Percentiles rank a stretch among this genome's conserved stretches.
phyloP scores from a whole-genome alignment of 2,113 vertebrate species.

The Brachypodius melanocephalos region DNA sequence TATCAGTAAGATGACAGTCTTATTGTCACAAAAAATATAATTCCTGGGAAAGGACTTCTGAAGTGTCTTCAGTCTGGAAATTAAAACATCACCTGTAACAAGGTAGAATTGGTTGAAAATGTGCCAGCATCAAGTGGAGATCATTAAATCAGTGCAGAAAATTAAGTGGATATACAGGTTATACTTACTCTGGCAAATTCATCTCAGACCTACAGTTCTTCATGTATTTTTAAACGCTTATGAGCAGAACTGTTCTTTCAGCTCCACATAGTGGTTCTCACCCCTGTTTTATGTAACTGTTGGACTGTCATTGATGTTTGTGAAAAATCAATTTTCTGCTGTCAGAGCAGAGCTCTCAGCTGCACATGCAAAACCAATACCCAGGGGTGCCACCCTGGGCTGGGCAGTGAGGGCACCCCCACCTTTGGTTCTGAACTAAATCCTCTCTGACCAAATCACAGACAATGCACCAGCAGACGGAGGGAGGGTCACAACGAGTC shows the following conservation, averaged over 20 bases:
- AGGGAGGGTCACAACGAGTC: fast-evolving
- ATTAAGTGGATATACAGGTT: neutral
- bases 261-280: neutral
- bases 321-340: neutral
- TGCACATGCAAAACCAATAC: neutral
- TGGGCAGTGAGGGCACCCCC: neutral
- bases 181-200: neutral
- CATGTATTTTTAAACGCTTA: conserved; percentile 15
- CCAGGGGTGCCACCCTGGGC: neutral
- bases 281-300: neutral
- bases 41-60: neutral
- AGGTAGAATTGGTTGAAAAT: neutral
- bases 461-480: fast-evolving
- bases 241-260: neutral
- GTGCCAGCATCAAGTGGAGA: neutral
- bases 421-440: fast-evolving
- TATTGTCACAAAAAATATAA: neutral
- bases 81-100: conserved; percentile 30
- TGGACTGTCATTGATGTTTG: neutral
- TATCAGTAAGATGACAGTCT: neutral
- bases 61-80: neutral
- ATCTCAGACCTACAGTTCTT: neutral
- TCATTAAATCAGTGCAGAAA: neutral
- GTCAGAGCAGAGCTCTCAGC: neutral
- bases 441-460: neutral